A percentile compares a stretch with the other conserved stretches of the same genome.
Evolutionary conservation across 2,888 invertebrate species (phyloP).

Genomic region (Xestia sexstrigata): DNA sequence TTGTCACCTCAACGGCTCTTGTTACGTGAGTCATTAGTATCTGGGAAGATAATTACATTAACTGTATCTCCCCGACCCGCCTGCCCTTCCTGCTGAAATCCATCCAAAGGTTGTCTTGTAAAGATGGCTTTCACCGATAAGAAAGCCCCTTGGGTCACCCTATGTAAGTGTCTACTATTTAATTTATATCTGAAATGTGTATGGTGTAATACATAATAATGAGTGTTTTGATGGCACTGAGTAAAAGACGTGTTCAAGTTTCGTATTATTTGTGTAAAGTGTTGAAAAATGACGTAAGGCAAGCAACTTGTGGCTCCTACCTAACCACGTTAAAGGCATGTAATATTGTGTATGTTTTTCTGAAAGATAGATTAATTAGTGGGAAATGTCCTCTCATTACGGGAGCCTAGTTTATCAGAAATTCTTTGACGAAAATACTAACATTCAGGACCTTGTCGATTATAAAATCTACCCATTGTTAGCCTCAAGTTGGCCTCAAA

Average conservation of each 20-base stretch:
- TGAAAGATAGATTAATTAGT: neutral
- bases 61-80: neutral
- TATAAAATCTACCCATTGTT: conserved; percentile 27
- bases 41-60: neutral
- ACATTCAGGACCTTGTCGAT: conserved; percentile 8
- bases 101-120: neutral
- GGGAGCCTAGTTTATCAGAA: neutral
- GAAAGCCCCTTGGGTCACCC: neutral
- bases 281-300: neutral
- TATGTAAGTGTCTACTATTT: neutral
- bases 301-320: neutral
- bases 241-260: neutral
- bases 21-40: conserved; percentile 23
- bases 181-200: neutral
- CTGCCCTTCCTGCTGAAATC: neutral
- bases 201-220: neutral
- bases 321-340: neutral
- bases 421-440: neutral
- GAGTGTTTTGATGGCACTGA: neutral
- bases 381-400: neutral
- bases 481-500: conserved; percentile 15
- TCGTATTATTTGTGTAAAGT: neutral
- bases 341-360: neutral
- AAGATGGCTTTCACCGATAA: neutral
- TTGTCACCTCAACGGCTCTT: no score